phyloP scores from a whole-genome alignment of 2,888 invertebrate species.

The Eristalinus sepulchralis region DNA sequence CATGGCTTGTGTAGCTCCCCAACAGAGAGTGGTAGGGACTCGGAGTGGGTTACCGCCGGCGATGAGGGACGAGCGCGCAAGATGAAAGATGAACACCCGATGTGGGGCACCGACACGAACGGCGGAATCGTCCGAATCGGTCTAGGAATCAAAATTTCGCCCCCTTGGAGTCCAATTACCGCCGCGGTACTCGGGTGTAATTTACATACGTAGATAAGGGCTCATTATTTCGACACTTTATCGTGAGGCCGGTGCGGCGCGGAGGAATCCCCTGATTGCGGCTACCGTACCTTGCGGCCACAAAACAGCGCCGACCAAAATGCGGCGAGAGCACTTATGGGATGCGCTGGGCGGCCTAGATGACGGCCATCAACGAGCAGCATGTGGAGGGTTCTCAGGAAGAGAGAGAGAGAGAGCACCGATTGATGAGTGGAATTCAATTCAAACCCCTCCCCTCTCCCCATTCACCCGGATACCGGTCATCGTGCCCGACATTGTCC shows the following conservation, averaged over 20 bases:
- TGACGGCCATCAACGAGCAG: background rate
- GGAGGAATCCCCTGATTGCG: constrained; percentile 22
- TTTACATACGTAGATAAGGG: constrained; percentile 70
- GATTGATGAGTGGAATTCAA: background rate
- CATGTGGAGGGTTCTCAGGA: constrained; percentile 19
- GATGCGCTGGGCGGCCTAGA: background rate
- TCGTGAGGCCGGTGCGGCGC: constrained; percentile 7
- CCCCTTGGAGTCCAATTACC: constrained; percentile 61
- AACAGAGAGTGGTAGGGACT: constrained; percentile 37
- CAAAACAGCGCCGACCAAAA: background rate
- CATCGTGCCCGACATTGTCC: background rate
- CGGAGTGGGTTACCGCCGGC: constrained; percentile 57
- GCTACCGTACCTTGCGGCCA: constrained; percentile 57
- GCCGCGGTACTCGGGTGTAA: constrained; percentile 59
- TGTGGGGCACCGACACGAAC: background rate
- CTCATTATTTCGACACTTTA: constrained; percentile 71
- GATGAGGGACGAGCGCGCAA: constrained; percentile 45
- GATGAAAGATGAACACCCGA: constrained; percentile 32
- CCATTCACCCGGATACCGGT: background rate
- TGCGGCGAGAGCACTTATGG: constrained; percentile 32
- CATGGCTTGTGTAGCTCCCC: constrained; percentile 2
- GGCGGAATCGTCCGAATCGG: constrained; percentile 1
- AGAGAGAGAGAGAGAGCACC: too few relatives aligned
- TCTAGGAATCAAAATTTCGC: constrained; percentile 38
- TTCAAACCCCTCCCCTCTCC: background rate